Evolutionary conservation across 92 coral and sea anemone genomes (phyloP), one percentile per base, ranked within the genome.

Genomic region (Desmophyllum pertusum): DNA sequence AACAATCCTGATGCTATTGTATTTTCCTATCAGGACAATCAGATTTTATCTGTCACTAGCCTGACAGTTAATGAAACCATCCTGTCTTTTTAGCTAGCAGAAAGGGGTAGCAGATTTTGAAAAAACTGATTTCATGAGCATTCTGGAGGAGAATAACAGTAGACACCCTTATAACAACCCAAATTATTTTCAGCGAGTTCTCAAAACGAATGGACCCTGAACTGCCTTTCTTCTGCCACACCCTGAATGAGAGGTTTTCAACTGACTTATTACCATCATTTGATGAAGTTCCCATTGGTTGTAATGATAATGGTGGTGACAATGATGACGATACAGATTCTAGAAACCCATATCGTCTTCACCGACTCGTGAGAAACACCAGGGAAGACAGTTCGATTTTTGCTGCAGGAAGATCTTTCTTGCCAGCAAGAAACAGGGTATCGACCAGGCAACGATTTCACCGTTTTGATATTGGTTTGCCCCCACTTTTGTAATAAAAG

Each of bases 201-300:
- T 43, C 85, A 40, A 81, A 81, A 73, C 51, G 78, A 33, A 81
- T 81, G 85, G 85, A 81, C 72, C 85, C 85, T 13, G 76, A 81
- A 15, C 77, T 81, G 41, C 85, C 85, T 29, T 79, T 33, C 35
- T 29, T 29, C 23, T 79, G 51, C 43, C 33, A 79, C 74, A 65
- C 75, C 21, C 40, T 69, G 18, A 81, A 81, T 81, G 85, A 81
- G 78, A 48, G 85, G 39, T 81, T 81, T 70, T 27, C 68, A 43
- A 65, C 53, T 15, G 85, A 69, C 36, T 41, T 61, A 7, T 50
- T 81, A 50, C 85, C 85, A 10, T 81, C 64, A 10, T 81, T 81
- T 81, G 85, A 81, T 67, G 78, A 43, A 1, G 77, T 66, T 46
- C 85, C 78, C 15, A 37, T 17, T 39, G 73, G 39, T 37, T 40